phyloP scores from a whole-genome alignment of 2,113 vertebrate genomes.

The Pollachius pollachius region DNA sequence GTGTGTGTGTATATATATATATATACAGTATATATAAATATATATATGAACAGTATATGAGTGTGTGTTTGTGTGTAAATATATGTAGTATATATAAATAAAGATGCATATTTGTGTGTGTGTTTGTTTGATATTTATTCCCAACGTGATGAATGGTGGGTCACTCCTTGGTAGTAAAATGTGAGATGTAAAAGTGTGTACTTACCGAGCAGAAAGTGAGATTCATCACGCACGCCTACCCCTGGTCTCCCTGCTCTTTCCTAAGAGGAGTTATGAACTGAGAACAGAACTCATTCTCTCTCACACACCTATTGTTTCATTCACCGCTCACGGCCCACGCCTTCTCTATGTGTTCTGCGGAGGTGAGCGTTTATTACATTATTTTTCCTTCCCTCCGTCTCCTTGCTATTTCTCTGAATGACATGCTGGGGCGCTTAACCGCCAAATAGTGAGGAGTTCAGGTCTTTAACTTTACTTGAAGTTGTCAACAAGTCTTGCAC shows the following conservation, averaged over 20 bases:
- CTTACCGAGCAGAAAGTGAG: constrained; percentile 55
- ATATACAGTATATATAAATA: no score
- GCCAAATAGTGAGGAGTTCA: constrained; percentile 58
- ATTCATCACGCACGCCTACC: constrained; percentile 53
- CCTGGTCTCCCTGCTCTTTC: constrained; percentile 53
- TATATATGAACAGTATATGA: no score
- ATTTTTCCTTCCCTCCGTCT: not conserved
- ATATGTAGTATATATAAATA: no score
- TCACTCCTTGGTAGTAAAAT: constrained; percentile 25
- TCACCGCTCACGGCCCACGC: constrained; percentile 66
- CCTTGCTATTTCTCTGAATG: constrained; percentile 49
- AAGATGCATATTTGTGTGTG: no score
- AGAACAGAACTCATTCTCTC: constrained; percentile 53
- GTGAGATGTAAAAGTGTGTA: constrained; percentile 18
- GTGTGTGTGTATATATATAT: no score
- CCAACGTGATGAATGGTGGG: no score
- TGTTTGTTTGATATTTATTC: no score
- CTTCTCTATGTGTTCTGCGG: constrained; percentile 47
- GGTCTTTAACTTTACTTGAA: constrained; percentile 5
- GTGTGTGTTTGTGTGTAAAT: no score
- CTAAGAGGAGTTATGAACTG: constrained; percentile 43
- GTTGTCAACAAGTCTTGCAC: no score
- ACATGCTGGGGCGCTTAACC: constrained; percentile 35
- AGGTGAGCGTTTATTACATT: not conserved
- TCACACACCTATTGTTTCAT: constrained; percentile 63